Evolutionary conservation across 2,797 vertebrate species (phyloP).

Genomic region (Manis pentadactyla): DNA sequence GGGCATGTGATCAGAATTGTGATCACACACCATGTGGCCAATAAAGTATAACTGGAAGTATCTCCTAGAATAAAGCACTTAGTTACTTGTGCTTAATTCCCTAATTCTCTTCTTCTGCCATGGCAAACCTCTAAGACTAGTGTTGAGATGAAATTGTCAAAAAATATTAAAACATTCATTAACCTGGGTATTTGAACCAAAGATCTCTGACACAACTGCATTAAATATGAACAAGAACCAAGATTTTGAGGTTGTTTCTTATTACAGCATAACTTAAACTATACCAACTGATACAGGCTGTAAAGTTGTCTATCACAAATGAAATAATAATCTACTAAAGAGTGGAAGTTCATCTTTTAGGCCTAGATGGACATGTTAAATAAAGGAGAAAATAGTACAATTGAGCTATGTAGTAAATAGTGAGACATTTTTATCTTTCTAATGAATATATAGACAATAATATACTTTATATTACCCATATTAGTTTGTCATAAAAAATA

Average conservation of each 20-base stretch:
- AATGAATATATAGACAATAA: background rate
- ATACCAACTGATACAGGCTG: background rate
- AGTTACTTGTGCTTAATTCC: background rate
- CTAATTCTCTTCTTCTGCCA: background rate
- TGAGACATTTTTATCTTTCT: background rate
- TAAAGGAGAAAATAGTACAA: constrained; percentile 9
- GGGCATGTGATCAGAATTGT: no score
- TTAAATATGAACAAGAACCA: background rate
- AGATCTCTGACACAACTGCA: background rate
- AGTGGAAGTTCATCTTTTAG: background rate
- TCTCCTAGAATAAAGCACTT: background rate
- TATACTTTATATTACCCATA: background rate
- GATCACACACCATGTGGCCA: background rate
- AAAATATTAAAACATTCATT: background rate
- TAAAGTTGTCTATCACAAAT: background rate
- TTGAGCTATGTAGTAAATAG: background rate
- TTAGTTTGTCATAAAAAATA: background rate
- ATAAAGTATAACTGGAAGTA: background rate
- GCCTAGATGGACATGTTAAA: background rate
- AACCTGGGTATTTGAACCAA: background rate
- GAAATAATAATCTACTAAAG: background rate
- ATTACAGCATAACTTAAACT: background rate
- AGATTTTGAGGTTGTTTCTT: background rate
- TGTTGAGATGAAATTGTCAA: background rate
- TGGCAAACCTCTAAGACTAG: background rate